Base-by-base conservation (phyloP, 2,888 invertebrate species). In the Clostera curtula region DNA sequence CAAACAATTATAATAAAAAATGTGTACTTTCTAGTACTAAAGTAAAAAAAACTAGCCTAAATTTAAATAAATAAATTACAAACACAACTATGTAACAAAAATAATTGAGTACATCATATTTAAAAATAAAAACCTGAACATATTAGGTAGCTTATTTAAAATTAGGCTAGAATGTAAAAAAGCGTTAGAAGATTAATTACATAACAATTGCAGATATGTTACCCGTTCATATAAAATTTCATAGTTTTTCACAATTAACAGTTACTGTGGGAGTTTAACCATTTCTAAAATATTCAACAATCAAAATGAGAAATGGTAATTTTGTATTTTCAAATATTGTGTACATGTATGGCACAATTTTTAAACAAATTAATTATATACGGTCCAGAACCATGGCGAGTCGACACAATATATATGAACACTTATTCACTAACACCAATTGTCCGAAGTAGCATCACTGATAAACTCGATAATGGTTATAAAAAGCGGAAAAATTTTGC, bases 281-380 rank as follows among this genome's bases (percentile, higher is more conserved):
- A n/a, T n/a, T n/a, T n/a, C n/a, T n/a, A n/a, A n/a, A n/a, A n/a
- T n/a, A n/a, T 12, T 5, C 8, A 18, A 5, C 13, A 57, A 64
- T 56, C 60, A 49, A 49, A 43, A 60, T 63, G 52, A 63, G 73
- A 72, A 71, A 73, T 72, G 73, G 73, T 59, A 67, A 70, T 50
- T 43, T 66, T 61, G 56, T 58, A 61, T 53, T 53, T 58, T 55
- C 46, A 15, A 18, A 18, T 3, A 56, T 54, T 43, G 40, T 49
- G 50, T 40, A 51, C 47, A 38, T 28, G 36, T 49, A 49, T 49
- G 50, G 50, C 49, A 49, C 50, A 36, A 41, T 46, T 34, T 30
- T 34, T 41, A 31, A 40, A 28, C 34, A 19, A 19, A 18, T 4
- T 18, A 8, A 8, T 17, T 12, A 12, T 24, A 8, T n/a, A 1